These are phyloP conservation scores for Noctuana brunneofusca DNA, from an alignment of 2,888 invertebrate genomes.

Conservation along the genomic window DNA sequence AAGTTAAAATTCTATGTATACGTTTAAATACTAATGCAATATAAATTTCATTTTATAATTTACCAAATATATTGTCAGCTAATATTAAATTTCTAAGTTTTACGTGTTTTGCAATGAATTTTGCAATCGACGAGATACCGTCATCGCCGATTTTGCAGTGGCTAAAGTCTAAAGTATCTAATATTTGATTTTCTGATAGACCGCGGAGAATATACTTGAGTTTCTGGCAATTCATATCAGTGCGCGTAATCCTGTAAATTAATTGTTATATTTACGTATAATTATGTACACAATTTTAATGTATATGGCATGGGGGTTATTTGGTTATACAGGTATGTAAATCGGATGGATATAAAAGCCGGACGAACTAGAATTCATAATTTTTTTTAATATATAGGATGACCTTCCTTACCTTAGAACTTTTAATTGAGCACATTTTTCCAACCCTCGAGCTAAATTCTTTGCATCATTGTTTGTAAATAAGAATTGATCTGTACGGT, in stretches of 20 bases:
- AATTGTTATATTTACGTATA: background rate
- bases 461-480: conserved; percentile 78
- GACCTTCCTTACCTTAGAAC: conserved; percentile 55
- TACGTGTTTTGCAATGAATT: conserved; percentile 76
- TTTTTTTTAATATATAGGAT: no score
- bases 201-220: conserved; percentile 73
- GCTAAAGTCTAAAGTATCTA: conserved; percentile 84
- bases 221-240: conserved; percentile 73
- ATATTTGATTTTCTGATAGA: conserved; percentile 59
- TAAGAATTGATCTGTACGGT: conserved; percentile 74
- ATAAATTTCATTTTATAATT: conserved; percentile 16
- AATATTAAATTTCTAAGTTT: conserved; percentile 74
- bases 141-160: conserved; percentile 85
- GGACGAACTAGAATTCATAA: no score
- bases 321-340: no score
- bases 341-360: no score
- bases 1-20: background rate
- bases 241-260: conserved; percentile 68
- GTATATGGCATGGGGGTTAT: no score
- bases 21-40: background rate
- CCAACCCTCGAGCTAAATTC: conserved; percentile 69
- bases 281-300: no score
- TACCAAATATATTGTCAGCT: conserved; percentile 81
- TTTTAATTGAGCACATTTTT: conserved; percentile 66
- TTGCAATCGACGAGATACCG: conserved; percentile 84